Base-by-base conservation (phyloP, 2,888 invertebrate species). In the Orthonychiurus folsomi region DNA sequence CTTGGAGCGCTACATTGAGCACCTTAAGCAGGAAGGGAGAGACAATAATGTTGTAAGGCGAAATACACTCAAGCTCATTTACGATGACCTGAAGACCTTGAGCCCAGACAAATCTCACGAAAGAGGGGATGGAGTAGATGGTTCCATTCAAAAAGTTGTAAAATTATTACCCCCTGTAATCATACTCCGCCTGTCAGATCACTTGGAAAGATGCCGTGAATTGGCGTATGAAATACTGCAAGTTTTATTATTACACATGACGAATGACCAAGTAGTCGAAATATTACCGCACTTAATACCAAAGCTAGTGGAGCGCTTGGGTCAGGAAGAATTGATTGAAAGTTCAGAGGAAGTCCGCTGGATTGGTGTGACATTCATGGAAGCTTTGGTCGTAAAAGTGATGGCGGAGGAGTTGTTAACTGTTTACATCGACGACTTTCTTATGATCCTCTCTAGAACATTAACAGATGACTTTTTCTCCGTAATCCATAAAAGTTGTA, bases 341-440 rank as follows among this genome's bases (percentile, higher is more conserved):
- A 76, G 81, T 50, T 85, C 85, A 0, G 94, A 95, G 78, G 94
- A 95, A 80, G 81, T 93, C 53, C 83, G 93, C 26, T 76, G 90
- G 15, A 78, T 84, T 50, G 80, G 88, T 59, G 77, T 92, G 0
- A 75, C 80, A 62, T 80, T 93, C 54, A 76, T 91, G n/a, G 80
- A 81, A 62, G 77, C 80, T 52, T 81, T 93, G 68, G 37, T 37
- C 15, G 78, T 92, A 56, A 76, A 80, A 3, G 84, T 83, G 69
- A 87, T 87, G 73, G 79, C 81, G 71, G 80, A 83, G 57, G 60
- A 66, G 1, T 20, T 88, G 18, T 15, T 37, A 15, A 79, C 81
- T 61, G 81, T 85, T 0, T 89, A 87, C 75, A 79, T 88, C n/a
- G 85, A 86, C 72, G 89, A 92, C 74, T 81, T 87, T 52, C 81